Conservation (phyloP, 30 jellyfish, hydroid and myxozoan species). For the Pelagia noctiluca region DNA sequence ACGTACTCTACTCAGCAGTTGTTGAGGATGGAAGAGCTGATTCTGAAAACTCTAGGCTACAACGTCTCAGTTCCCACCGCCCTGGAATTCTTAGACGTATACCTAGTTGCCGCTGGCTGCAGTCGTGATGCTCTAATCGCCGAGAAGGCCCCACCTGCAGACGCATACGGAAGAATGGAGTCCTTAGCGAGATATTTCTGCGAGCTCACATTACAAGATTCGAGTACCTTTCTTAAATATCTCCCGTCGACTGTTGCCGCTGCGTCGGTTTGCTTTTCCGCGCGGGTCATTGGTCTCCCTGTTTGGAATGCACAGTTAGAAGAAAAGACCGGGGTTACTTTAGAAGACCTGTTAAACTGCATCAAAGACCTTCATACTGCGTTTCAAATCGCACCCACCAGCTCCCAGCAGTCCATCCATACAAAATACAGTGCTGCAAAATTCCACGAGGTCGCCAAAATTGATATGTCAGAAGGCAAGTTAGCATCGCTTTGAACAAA, state of each 20-base stretch:
- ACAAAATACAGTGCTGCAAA: constrained; percentile 73
- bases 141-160: not conserved
- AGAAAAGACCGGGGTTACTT: constrained; percentile 43
- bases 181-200: constrained; percentile 55
- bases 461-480: constrained; percentile 7
- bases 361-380: constrained; percentile 54
- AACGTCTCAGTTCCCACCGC: constrained; percentile 90
- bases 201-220: constrained; percentile 62
- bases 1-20: constrained; percentile 92
- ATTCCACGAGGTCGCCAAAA: constrained; percentile 42
- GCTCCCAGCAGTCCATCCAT: constrained; percentile 64
- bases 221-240: constrained; percentile 46
- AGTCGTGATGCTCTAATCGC: not conserved
- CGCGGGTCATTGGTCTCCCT: constrained; percentile 44
- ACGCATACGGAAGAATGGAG: not conserved
- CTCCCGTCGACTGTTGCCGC: constrained; percentile 72
- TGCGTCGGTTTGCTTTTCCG: constrained; percentile 52
- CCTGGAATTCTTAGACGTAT: constrained; percentile 72
- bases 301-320: constrained; percentile 28
- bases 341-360: constrained; percentile 64
- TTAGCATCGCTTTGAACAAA: not conserved
- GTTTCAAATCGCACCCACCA: constrained; percentile 58
- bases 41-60: constrained; percentile 75
- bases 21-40: constrained; percentile 88
- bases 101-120: constrained; percentile 77